Conservation (phyloP, 2,113 vertebrate genomes). For the Etheostoma spectabile region DNA sequence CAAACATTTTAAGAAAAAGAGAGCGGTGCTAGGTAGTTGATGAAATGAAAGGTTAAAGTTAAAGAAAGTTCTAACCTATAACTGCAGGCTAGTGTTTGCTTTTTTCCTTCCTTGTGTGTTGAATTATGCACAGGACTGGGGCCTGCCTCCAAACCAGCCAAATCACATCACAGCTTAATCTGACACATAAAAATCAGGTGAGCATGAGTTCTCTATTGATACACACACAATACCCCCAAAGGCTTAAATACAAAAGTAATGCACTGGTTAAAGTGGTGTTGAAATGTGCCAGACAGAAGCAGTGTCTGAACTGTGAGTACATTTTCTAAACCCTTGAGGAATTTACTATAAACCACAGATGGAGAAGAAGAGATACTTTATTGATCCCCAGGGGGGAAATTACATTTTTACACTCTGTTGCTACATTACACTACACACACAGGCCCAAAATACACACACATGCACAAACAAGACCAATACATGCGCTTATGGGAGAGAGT, state of each 20-base stretch:
- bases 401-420: too few relatives aligned
- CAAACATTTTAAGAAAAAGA: background rate
- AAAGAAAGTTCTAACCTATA: slow-evolving; percentile 8
- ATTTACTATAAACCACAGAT: background rate
- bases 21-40: background rate
- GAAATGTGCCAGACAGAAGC: background rate
- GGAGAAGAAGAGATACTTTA: too few relatives aligned
- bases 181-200: slow-evolving; percentile 43
- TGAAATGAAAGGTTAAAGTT: background rate
- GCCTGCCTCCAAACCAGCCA: slow-evolving; percentile 36
- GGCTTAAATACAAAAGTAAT: slow-evolving; percentile 18
- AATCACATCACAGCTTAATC: slow-evolving; percentile 51
- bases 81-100: slow-evolving; percentile 64
- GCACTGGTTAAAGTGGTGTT: background rate
- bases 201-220: background rate
- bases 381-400: too few relatives aligned
- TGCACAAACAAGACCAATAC: too few relatives aligned
- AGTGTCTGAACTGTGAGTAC: background rate
- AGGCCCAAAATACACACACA: too few relatives aligned
- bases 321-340: background rate
- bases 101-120: slow-evolving; percentile 53
- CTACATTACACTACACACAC: too few relatives aligned
- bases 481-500: too few relatives aligned
- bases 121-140: slow-evolving; percentile 62
- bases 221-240: background rate